Evolutionary conservation across 1,140 invertebrate genomes (phyloP).

Genomic region (Penaeus japonicus): DNA sequence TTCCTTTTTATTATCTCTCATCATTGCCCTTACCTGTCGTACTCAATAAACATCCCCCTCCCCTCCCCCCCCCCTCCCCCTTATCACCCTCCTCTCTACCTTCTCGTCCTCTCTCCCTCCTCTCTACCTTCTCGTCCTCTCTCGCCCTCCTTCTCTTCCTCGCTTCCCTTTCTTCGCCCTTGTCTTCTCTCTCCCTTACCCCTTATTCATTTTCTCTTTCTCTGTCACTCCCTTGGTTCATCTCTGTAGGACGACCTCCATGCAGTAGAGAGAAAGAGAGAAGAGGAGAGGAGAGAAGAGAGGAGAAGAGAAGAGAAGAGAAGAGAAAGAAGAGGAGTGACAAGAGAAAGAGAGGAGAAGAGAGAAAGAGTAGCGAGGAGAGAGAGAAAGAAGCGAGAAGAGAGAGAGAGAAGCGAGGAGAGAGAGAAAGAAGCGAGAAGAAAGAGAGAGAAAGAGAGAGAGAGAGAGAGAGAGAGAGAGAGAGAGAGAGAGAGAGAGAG

Average conservation of each 20-base stretch:
- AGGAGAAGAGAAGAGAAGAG: neutral
- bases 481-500: conserved; percentile 18
- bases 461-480: neutral
- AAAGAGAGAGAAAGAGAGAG: conserved; percentile 2
- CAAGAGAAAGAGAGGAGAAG: neutral
- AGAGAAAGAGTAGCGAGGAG: conserved; percentile 15
- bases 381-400: neutral
- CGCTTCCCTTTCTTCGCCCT: neutral
- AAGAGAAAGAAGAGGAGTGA: neutral
- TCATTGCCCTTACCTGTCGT: too few relatives aligned
- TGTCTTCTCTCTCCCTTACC: neutral
- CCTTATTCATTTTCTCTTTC: neutral
- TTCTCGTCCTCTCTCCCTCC: neutral
- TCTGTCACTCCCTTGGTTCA: neutral
- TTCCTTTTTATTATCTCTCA: too few relatives aligned
- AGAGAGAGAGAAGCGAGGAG: neutral
- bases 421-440: neutral
- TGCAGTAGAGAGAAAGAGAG: neutral
- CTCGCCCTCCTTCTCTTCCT: neutral
- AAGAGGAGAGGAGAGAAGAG: neutral
- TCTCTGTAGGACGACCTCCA: neutral
- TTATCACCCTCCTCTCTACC: neutral
- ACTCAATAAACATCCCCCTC: neutral
- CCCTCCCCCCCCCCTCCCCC: neutral
- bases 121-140: neutral